Evolutionary conservation across 2,797 vertebrate species (phyloP), one percentile per base, ranked within the genome.

Genomic region (Diglossa cyanea): DNA sequence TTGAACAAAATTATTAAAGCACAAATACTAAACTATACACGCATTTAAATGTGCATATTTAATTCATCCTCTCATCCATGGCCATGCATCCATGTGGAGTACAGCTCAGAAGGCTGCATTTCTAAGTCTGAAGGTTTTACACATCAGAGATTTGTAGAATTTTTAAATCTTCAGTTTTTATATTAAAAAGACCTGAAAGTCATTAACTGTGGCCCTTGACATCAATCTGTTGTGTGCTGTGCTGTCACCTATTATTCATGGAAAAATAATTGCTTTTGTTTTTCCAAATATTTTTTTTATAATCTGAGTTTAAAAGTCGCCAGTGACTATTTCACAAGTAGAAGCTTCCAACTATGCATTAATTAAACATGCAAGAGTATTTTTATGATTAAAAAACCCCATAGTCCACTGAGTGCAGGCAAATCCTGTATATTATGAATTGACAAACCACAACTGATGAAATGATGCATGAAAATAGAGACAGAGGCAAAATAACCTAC

Each of bases 391-490:
- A 72, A 94, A 73, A 78, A 16, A 6, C 0, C 8, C 28, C 58
- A 57, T 7, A 81, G 54, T 23, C 82, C 48, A 75, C 37, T 71
- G 75, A 86, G 78, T 91, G 79, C 62, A 76, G 35, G 85, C 39
- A 89, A 93, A 78, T 91, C 82, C 50, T 66, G 7, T 24, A 13
- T 60, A 81, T 80, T 82, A 81, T 37, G 39, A 81, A 86, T 73
- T 12, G 26, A 85, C 58, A 68, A 72, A 92, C 54, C 54, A 65
- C 42, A 65, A 93, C n/a, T 73, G 90, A 93, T 62, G 72, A 94
- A 96, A 94, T 77, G 92, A 96, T 90, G 74, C 68, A 19, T 93
- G 92, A 94, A 96, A 94, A 84, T 25, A 68, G 86, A 90, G 75
- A 86, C 65, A 63, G 44, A 94, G 53, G 82, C 86, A 91, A 89